Conservation (phyloP, 1,140 invertebrate species). For the Eulimnadia texana region DNA sequence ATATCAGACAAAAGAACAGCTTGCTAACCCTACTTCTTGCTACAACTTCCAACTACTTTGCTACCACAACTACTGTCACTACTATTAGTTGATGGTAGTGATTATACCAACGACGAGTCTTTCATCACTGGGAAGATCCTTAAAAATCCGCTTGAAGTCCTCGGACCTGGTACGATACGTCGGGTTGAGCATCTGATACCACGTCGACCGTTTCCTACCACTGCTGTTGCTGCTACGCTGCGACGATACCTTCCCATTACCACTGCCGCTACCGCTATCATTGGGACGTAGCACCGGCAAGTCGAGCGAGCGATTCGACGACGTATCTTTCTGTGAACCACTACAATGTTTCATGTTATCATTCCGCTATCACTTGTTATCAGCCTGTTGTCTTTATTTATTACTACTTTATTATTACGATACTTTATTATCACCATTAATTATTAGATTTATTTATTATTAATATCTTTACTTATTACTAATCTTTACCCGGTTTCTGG, state of each 20-base stretch:
- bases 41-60: too few relatives aligned
- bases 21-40: too few relatives aligned
- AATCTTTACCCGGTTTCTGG: neutral
- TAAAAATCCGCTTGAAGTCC: slow-evolving; percentile 84
- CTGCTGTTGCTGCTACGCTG: neutral
- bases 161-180: slow-evolving; percentile 84
- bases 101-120: slow-evolving; percentile 83
- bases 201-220: slow-evolving; percentile 46
- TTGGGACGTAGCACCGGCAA: neutral
- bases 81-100: too few relatives aligned
- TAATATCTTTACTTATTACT: neutral
- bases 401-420: too few relatives aligned
- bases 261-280: neutral
- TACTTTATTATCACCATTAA: neutral
- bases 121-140: slow-evolving; percentile 78
- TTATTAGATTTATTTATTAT: neutral
- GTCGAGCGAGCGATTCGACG: neutral
- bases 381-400: too few relatives aligned
- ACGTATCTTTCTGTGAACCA: neutral
- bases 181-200: slow-evolving; percentile 77
- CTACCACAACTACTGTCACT: too few relatives aligned
- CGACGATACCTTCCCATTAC: neutral
- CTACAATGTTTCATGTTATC: neutral
- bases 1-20: too few relatives aligned
- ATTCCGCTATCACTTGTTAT: too few relatives aligned